Evolutionary conservation across 2,888 invertebrate genomes (phyloP), one percentile per base, ranked within the genome.

Genomic region (Philonicus albiceps): DNA sequence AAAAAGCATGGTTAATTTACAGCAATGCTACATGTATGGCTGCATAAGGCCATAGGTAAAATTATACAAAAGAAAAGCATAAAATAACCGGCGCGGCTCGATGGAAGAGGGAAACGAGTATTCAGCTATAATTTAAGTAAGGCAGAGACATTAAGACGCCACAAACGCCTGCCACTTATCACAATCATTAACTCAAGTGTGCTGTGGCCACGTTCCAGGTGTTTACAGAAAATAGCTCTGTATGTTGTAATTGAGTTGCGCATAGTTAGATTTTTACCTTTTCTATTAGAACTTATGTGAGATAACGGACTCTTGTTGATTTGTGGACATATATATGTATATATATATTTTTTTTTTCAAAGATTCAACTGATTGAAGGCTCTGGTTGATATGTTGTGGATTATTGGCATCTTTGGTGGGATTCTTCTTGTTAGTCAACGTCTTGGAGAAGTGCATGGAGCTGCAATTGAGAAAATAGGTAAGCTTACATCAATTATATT

Each of bases 121-220:
- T 37, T 40, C 19, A 37, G 76, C 40, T 22, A 40, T 76, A 76
- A 49, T 80, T 40, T 49, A 53, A 49, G 19, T 83, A 55, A 55
- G 72, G n/a, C 55, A 55, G 64, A 83, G 83, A 83, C 83, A 83
- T 55, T 83, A 83, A 83, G 83, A 64, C 83, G 83, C 64, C 83
- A 13, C 80, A 80, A 80, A 80, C 80, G 80, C 31, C 80, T 49
- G 40, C 34, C 49, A 80, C 80, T 53, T 80, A 80, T 80, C 49
- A 49, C 80, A 80, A 13, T 53, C 80, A 80, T 83, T 64, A 83
- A 5, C 64, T 83, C 83, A 19, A 64, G 83, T 72, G 34, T 64
- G 34, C 30, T 49, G 8, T 16, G 16, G 34, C 83, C 83, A 83
- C 83, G 72, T 83, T 83, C 83, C 83, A 83, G 83, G 55, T 83